Percentiles rank a stretch among this genome's conserved stretches.
Evolutionary conservation across 2,797 vertebrate species (phyloP).

Genomic region (Arctocebus calabarensis): DNA sequence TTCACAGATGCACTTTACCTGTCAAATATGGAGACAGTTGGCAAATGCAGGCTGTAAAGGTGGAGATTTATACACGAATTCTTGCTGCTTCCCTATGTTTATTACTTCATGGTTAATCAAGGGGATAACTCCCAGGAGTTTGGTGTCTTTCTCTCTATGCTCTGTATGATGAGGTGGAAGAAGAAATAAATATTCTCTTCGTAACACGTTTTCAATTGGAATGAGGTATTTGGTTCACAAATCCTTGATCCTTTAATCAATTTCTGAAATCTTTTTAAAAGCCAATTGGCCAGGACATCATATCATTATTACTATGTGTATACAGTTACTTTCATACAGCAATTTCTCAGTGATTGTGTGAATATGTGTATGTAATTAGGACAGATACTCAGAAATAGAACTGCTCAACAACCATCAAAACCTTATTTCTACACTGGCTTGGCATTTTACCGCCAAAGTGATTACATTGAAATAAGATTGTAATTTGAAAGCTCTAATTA

Average conservation of each 20-base stretch:
- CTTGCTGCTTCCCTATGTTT: constrained; percentile 84
- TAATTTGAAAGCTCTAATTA: constrained; percentile 30
- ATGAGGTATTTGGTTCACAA: constrained; percentile 37
- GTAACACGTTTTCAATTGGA: neutral
- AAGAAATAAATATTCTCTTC: constrained; percentile 62
- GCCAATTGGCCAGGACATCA: constrained; percentile 22
- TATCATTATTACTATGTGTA: constrained; percentile 25
- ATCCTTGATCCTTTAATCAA: constrained; percentile 60
- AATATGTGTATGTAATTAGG: constrained; percentile 61
- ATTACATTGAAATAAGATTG: constrained; percentile 40
- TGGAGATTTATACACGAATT: constrained; percentile 84
- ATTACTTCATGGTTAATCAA: constrained; percentile 83
- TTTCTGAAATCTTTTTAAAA: constrained; percentile 76
- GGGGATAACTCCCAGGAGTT: constrained; percentile 80
- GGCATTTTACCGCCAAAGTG: constrained; percentile 47
- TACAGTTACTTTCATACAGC: constrained; percentile 14
- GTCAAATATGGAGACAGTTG: constrained; percentile 84
- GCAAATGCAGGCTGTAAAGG: constrained; percentile 85
- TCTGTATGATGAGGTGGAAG: constrained; percentile 69
- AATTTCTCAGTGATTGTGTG: constrained; percentile 61
- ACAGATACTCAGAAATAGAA: constrained; percentile 44
- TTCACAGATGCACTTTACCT: constrained; percentile 83
- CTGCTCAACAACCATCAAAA: neutral
- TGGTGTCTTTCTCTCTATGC: constrained; percentile 66
- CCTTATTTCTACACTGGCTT: neutral